phyloP scores from a whole-genome alignment of 2,888 invertebrate species.

The Hetaerina titia region DNA sequence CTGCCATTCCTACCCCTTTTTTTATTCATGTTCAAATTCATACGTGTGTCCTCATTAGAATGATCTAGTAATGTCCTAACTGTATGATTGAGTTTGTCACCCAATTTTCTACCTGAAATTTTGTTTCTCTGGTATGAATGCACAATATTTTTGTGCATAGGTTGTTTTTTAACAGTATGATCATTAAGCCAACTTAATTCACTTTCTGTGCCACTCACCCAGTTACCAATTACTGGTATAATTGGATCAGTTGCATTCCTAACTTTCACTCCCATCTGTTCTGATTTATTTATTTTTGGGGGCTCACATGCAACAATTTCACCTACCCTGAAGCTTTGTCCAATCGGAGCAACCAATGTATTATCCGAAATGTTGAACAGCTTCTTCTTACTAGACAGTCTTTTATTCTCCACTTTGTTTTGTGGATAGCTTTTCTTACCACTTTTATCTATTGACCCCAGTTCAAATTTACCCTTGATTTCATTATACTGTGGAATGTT shows the following conservation, averaged over 20 bases:
- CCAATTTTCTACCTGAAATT: neutral
- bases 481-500: neutral
- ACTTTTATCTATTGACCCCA: neutral
- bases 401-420: neutral
- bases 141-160: neutral
- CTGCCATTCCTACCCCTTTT: neutral
- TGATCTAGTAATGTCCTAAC: neutral
- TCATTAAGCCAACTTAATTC: constrained; percentile 9
- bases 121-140: neutral
- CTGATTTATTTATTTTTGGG: neutral
- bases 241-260: neutral
- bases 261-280: neutral
- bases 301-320: neutral
- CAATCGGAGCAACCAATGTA: neutral
- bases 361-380: neutral
- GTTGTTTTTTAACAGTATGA: neutral
- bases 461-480: neutral
- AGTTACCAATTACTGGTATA: neutral
- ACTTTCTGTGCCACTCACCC: constrained; percentile 44
- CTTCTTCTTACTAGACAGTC: neutral
- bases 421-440: neutral
- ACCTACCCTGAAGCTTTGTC: neutral
- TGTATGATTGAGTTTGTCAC: neutral
- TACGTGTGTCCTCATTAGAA: too few relatives aligned
- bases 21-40: too few relatives aligned